Evolutionary conservation across 2,888 invertebrate species (phyloP).

Genomic region (Chrysolina americana): DNA sequence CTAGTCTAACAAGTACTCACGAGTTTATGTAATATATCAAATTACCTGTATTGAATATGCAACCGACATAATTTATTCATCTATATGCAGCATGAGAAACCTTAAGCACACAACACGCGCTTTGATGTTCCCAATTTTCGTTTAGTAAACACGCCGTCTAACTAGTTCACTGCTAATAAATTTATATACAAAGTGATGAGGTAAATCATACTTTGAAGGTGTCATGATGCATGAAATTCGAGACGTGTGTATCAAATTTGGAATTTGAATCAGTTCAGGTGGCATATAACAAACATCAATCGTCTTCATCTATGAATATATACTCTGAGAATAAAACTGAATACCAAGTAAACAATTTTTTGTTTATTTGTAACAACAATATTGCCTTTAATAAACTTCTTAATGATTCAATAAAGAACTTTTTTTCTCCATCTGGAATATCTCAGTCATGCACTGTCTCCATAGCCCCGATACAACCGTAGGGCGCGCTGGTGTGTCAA

Average conservation of each 20-base stretch:
- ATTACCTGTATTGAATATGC: conserved; percentile 19
- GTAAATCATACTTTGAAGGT: not conserved
- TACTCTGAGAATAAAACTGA: too few species aligned
- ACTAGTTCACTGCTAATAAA: conserved; percentile 24
- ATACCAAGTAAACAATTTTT: too few species aligned
- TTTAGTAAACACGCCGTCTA: conserved; percentile 21
- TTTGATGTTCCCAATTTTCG: conserved; percentile 16
- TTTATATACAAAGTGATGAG: conserved; percentile 15
- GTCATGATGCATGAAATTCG: not conserved
- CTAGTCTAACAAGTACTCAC: not conserved
- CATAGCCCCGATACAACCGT: too few species aligned
- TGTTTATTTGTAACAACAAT: too few species aligned
- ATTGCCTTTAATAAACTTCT: too few species aligned
- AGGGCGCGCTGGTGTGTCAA: too few species aligned
- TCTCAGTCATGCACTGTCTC: too few species aligned
- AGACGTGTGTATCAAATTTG: not conserved
- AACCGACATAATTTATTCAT: conserved; percentile 25
- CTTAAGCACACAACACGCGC: conserved; percentile 13
- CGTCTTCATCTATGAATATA: too few species aligned
- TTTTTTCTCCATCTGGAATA: too few species aligned
- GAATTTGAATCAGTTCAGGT: not conserved
- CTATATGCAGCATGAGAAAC: conserved; percentile 27
- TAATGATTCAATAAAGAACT: too few species aligned
- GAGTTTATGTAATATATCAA: not conserved
- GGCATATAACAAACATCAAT: too few species aligned